Evolutionary conservation across 2,888 invertebrate species (phyloP), one percentile per base, ranked within the genome.

Genomic region (Saturnia japonica): DNA sequence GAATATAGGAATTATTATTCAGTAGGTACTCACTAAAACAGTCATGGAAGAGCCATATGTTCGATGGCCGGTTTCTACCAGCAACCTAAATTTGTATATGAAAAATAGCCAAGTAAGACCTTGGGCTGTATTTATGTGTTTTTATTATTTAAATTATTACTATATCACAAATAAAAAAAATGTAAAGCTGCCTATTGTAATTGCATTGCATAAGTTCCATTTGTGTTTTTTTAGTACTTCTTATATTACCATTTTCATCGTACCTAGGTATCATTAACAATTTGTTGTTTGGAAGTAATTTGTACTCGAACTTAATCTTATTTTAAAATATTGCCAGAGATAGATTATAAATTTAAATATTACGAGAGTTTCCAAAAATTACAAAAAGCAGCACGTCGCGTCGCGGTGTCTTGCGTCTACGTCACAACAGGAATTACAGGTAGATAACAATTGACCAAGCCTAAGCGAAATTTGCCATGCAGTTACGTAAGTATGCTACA

Each of bases 391-490:
- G 71, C 82, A 77, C 74, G 77, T 73, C 71, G 73, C 73, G 71
- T 67, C 70, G n/a, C n/a, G n/a, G n/a, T n/a, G n/a, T n/a, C n/a
- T n/a, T n/a, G 72, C 70, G 70, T 69, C 72, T 72, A 78, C 81
- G 77, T 80, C 80, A 80, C 75, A 85, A 80, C 82, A 86, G 85
- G 85, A 87, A 88, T 83, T 82, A 74, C 76, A 80, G 72, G 74
- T 75, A 76, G 75, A 69, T 77, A 76, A 78, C 76, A 80, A 83
- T 80, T 80, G 79, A 78, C 76, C 76, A 77, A 81, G 77, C 72
- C 75, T 78, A 84, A 82, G 85, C 82, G 77, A 80, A 84, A 87
- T 78, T 77, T 73, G 82, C 83, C 80, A 85, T 82, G 83, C 79
- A 77, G 78, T 74, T 80, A 80, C 77, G 80, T 79, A n/a, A n/a